A percentile compares a stretch with the other conserved stretches of the same genome.
These are phyloP conservation scores for Castor canadensis DNA, from an alignment of 2,113 vertebrate species.

Conservation along the genomic window DNA sequence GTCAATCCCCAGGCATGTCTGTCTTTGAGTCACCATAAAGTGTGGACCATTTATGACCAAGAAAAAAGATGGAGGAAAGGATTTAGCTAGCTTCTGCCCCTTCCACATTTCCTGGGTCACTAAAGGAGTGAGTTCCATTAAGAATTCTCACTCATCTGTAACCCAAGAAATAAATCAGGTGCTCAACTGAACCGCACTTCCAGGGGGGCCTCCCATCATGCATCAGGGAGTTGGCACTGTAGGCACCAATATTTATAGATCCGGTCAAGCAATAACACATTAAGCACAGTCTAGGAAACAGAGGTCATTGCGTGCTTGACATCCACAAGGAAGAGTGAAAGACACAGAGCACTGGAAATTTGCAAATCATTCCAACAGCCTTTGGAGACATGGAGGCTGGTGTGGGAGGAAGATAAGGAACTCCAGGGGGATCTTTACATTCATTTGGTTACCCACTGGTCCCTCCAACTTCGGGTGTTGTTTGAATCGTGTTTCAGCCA, in stretches of 20 bases:
- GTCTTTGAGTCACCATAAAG: constrained; percentile 29
- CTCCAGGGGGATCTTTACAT: not conserved
- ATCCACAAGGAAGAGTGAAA: not conserved
- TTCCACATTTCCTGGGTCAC: constrained; percentile 71
- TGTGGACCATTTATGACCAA: not conserved
- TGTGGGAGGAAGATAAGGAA: not conserved
- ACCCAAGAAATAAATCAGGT: constrained; percentile 74
- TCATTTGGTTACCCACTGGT: not conserved
- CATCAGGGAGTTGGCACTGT: not conserved
- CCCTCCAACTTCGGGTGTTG: not conserved
- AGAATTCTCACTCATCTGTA: constrained; percentile 64
- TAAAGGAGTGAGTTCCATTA: constrained; percentile 64
- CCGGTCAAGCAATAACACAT: constrained; percentile 56
- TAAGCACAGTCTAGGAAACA: constrained; percentile 23
- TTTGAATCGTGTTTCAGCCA: not conserved
- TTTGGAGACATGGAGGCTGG: not conserved
- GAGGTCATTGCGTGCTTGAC: not conserved
- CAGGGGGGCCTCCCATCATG: constrained; percentile 38
- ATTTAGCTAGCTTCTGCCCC: constrained; percentile 47
- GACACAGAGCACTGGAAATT: not conserved
- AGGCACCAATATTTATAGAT: constrained; percentile 72
- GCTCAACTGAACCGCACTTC: constrained; percentile 5
- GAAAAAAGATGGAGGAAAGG: constrained; percentile 22
- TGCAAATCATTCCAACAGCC: not conserved
- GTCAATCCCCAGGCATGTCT: not conserved